Evolutionary conservation across 2,888 invertebrate genomes (phyloP).

Genomic region (Drosophila merina): DNA sequence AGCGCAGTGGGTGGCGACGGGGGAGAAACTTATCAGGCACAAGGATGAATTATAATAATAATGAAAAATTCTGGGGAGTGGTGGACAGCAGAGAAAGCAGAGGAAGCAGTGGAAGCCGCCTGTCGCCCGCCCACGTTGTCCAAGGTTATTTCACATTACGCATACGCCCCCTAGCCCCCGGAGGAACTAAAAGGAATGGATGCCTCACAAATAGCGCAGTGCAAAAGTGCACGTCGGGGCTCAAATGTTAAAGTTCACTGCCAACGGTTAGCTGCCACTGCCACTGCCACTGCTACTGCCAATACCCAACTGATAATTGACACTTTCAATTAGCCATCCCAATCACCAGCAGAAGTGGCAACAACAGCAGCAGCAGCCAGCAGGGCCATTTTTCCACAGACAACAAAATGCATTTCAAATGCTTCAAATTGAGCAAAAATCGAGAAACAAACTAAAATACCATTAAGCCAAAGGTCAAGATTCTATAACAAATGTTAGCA

Average conservation of each 20-base stretch:
- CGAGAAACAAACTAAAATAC: constrained; percentile 17
- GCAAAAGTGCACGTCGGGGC: constrained; percentile 5
- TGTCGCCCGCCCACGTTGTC: constrained; percentile 21
- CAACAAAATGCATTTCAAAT: constrained; percentile 33
- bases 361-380: constrained; percentile 25
- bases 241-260: constrained; percentile 70
- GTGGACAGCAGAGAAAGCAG: neutral
- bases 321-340: constrained; percentile 63
- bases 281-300: neutral
- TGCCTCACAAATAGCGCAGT: constrained; percentile 13
- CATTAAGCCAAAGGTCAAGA: constrained; percentile 55
- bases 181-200: constrained; percentile 3
- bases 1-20: constrained; percentile 13
- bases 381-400: neutral
- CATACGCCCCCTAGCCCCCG: constrained; percentile 38
- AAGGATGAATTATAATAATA: constrained; percentile 61
- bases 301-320: constrained; percentile 48
- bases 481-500: neutral
- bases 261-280: constrained; percentile 7
- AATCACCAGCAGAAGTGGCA: constrained; percentile 30
- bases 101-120: constrained; percentile 3
- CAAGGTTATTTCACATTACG: constrained; percentile 50
- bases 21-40: constrained; percentile 50
- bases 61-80: constrained; percentile 34
- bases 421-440: constrained; percentile 3